Percentiles rank a stretch among this genome's conserved stretches.
These are phyloP conservation scores for Gyrodactylus salaris DNA, from an alignment of 1,140 invertebrate species.

Conservation along the genomic window DNA sequence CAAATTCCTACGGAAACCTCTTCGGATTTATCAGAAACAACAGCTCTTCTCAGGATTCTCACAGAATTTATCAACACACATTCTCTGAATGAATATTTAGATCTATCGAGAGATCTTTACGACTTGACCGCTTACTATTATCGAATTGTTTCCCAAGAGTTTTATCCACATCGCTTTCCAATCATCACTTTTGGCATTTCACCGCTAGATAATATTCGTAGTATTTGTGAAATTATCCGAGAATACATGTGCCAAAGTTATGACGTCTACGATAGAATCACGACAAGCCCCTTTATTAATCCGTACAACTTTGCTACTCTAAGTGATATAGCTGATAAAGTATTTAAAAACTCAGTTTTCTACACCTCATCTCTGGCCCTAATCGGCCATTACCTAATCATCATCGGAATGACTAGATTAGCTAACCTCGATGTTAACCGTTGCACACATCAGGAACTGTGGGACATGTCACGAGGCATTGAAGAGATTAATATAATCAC, in stretches of 20 bases:
- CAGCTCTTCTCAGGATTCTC: not conserved
- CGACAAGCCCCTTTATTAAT: no score
- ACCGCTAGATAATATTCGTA: not conserved
- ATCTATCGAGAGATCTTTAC: not conserved
- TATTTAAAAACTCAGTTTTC: not conserved
- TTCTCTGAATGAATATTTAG: not conserved
- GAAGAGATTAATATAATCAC: slow-evolving; percentile 5
- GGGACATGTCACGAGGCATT: slow-evolving; percentile 7
- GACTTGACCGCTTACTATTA: not conserved
- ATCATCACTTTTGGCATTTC: not conserved
- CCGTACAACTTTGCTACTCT: no score
- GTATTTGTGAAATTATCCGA: not conserved
- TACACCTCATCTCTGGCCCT: not conserved
- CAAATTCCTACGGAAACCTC: no score
- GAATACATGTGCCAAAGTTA: not conserved
- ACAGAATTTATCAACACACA: not conserved
- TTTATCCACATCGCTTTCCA: not conserved
- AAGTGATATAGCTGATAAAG: not conserved
- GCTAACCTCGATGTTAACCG: not conserved
- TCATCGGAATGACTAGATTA: not conserved
- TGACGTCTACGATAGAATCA: no score
- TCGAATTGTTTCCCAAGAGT: not conserved
- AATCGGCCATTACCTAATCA: not conserved
- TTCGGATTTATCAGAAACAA: not conserved
- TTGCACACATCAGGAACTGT: slow-evolving; percentile 3